Evolutionary conservation across 2,797 vertebrate genomes (phyloP).

Genomic region (Tadarida brasiliensis): DNA sequence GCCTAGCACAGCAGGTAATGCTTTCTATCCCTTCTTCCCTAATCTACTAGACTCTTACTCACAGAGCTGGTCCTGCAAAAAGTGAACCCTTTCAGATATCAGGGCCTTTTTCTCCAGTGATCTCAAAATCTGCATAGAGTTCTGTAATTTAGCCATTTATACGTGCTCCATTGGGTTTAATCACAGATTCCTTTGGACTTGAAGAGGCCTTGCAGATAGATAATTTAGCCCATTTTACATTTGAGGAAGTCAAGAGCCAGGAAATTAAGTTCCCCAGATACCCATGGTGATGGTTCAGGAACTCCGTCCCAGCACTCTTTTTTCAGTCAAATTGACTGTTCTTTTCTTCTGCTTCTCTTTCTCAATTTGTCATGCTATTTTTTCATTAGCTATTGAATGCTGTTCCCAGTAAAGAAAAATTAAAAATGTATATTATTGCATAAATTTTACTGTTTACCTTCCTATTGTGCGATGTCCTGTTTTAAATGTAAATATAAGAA

Average conservation of each 20-base stretch:
- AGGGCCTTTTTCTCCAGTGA: background rate
- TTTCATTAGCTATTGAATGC: background rate
- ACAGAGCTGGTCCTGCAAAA: background rate
- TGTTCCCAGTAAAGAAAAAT: background rate
- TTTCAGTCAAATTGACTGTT: background rate
- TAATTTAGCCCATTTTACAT: background rate
- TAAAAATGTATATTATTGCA: background rate
- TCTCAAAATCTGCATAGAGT: background rate
- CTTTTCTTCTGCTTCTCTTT: background rate
- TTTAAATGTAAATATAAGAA: slow-evolving; percentile 3
- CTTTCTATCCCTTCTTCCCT: background rate
- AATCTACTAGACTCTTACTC: background rate
- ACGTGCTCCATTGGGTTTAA: background rate
- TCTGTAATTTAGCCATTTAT: background rate
- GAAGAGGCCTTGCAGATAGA: background rate
- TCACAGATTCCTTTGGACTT: background rate
- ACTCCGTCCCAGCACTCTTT: background rate
- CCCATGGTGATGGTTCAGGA: background rate
- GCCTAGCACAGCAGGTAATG: too few relatives aligned
- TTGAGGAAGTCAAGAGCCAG: background rate
- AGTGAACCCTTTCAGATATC: background rate
- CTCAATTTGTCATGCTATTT: background rate
- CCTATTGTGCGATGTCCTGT: background rate
- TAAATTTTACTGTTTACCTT: background rate
- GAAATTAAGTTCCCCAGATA: background rate